phyloP scores from a whole-genome alignment of 1,140 invertebrate species.

The Heterodera carotae region DNA sequence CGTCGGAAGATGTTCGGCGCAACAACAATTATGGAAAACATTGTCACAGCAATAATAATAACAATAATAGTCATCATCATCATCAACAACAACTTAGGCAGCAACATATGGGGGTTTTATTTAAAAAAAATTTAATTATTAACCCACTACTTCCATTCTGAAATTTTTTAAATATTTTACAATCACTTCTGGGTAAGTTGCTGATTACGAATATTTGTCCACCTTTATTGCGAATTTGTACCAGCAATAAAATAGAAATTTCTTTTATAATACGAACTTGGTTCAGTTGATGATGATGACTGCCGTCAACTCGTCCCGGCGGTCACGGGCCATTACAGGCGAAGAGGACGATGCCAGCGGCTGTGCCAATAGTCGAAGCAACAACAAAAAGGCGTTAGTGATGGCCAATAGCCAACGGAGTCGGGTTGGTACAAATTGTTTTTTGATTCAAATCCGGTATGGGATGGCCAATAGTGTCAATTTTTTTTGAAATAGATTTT shows the following conservation, averaged over 20 bases:
- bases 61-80: slow-evolving; percentile 22
- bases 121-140: neutral
- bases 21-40: neutral
- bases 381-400: neutral
- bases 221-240: neutral
- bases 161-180: too few species aligned
- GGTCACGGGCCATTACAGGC: neutral
- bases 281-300: neutral
- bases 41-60: neutral
- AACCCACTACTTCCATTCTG: too few species aligned
- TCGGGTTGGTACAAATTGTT: neutral
- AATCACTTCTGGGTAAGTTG: too few species aligned
- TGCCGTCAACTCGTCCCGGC: neutral
- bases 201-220: too few species aligned
- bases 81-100: neutral
- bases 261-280: neutral
- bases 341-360: neutral
- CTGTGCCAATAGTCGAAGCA: neutral
- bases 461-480: too few species aligned
- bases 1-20: neutral
- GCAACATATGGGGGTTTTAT: neutral
- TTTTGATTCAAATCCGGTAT: slow-evolving; percentile 5
- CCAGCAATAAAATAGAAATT: neutral
- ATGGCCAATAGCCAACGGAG: neutral
- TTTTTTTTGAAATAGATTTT: neutral